A percentile compares a stretch with the other conserved stretches of the same genome.
phyloP scores from a whole-genome alignment of 2,888 invertebrate genomes.

The Notodromas monacha region DNA sequence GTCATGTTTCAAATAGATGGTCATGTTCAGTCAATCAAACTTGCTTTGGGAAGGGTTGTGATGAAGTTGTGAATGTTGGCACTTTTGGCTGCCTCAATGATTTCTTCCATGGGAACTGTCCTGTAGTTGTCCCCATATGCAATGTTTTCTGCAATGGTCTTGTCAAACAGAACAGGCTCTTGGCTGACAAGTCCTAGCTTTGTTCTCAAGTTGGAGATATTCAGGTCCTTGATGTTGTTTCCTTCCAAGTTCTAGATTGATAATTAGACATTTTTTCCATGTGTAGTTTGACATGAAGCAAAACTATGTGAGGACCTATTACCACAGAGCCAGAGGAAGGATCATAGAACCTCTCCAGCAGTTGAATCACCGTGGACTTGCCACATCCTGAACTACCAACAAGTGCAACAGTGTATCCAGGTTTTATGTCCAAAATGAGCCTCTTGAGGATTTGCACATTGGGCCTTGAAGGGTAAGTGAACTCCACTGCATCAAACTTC shows the following conservation, averaged over 20 bases:
- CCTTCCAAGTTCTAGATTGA: too few relatives aligned
- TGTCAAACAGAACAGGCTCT: conserved; percentile 61
- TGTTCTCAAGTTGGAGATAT: conserved; percentile 29
- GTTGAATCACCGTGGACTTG: conserved; percentile 44
- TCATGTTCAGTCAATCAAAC: not conserved
- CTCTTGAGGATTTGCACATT: conserved; percentile 37
- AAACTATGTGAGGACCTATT: too few relatives aligned
- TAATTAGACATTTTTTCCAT: too few relatives aligned
- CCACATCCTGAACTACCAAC: conserved; percentile 40
- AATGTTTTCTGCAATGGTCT: conserved; percentile 60
- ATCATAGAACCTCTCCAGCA: conserved; percentile 45
- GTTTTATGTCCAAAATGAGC: conserved; percentile 28
- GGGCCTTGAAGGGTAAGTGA: conserved; percentile 47
- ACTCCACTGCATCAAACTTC: conserved; percentile 21
- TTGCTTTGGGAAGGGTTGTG: conserved; percentile 26
- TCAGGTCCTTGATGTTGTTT: conserved; percentile 29
- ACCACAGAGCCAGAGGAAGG: conserved; percentile 20
- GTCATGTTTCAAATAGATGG: not conserved
- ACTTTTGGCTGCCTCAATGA: conserved; percentile 39
- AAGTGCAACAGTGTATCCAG: conserved; percentile 33
- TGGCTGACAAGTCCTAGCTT: conserved; percentile 69
- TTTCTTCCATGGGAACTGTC: conserved; percentile 29
- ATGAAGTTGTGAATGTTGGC: conserved; percentile 68
- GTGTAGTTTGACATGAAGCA: too few relatives aligned
- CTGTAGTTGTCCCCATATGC: conserved; percentile 54